Percentiles rank a stretch among this genome's conserved stretches.
Evolutionary conservation across 1,140 invertebrate species (phyloP).

Genomic region (Heterodera carotae): DNA sequence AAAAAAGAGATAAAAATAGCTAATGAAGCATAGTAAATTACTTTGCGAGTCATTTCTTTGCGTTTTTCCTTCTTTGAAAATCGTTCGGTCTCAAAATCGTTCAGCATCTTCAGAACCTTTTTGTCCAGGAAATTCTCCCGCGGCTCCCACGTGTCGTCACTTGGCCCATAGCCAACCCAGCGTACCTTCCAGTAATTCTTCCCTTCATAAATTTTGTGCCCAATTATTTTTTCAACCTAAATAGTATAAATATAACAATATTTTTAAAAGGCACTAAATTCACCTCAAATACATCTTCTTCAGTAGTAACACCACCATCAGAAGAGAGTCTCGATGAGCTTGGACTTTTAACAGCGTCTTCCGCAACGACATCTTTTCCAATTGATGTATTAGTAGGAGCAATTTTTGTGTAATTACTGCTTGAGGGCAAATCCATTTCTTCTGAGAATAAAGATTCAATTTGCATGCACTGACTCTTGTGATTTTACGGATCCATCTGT

Average conservation of each 20-base stretch:
- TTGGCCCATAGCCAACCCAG: constrained; percentile 38
- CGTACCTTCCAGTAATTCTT: constrained; percentile 29
- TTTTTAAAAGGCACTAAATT: no score
- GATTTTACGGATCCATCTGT: no score
- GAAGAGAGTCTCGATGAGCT: not conserved
- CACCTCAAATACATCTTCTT: not conserved
- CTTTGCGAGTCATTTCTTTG: not conserved
- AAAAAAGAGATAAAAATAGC: not conserved
- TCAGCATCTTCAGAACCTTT: constrained; percentile 18
- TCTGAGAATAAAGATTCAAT: no score
- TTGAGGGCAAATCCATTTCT: not conserved
- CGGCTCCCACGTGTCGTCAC: constrained; percentile 43
- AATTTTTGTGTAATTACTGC: not conserved
- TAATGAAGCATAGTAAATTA: constrained; percentile 16
- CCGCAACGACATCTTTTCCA: not conserved
- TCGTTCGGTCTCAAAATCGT: constrained; percentile 27
- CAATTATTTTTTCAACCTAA: constrained; percentile 34
- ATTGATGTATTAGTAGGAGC: no score
- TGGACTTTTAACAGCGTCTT: not conserved
- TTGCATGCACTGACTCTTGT: no score
- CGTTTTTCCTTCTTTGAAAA: constrained; percentile 28
- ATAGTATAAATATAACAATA: not conserved
- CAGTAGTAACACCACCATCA: not conserved
- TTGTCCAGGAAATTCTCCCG: constrained; percentile 30
- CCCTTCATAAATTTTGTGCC: constrained; percentile 19